A percentile compares a stretch with the other conserved stretches of the same genome.
Evolutionary conservation across 2,113 vertebrate species (phyloP).

Genomic region (Neodon shergylaensis): DNA sequence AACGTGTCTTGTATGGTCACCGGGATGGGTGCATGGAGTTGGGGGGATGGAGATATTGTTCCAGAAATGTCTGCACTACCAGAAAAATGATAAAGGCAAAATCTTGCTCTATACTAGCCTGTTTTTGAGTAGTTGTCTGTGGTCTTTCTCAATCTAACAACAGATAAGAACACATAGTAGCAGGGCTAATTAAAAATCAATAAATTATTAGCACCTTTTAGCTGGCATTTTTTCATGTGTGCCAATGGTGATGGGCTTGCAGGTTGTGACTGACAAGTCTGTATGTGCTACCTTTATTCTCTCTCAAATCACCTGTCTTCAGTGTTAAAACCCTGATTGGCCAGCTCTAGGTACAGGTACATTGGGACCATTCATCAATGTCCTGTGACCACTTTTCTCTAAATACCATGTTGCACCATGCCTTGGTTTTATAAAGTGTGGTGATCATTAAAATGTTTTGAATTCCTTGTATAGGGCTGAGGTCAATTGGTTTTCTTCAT

Average conservation of each 20-base stretch:
- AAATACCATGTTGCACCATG: not conserved
- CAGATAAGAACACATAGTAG: not conserved
- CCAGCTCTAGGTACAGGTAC: not conserved
- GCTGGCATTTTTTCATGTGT: not conserved
- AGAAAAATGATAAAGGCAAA: not conserved
- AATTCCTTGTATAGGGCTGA: not conserved
- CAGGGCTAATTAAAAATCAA: not conserved
- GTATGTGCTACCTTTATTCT: not conserved
- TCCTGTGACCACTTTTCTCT: not conserved
- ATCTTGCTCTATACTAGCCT: not conserved
- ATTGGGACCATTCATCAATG: not conserved
- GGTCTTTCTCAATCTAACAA: not conserved
- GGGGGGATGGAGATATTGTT: not conserved
- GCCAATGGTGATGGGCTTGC: not conserved
- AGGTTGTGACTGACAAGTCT: conserved; percentile 11
- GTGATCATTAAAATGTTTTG: conserved; percentile 9
- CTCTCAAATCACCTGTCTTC: not conserved
- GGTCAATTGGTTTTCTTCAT: not conserved
- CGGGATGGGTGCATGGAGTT: not conserved
- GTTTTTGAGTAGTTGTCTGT: not conserved
- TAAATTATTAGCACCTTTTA: not conserved
- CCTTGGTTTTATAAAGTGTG: not conserved
- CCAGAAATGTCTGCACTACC: not conserved
- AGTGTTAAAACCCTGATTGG: not conserved
- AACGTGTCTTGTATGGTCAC: not conserved